Evolutionary conservation across 2,113 vertebrate genomes (phyloP).

Genomic region (Procavia capensis): DNA sequence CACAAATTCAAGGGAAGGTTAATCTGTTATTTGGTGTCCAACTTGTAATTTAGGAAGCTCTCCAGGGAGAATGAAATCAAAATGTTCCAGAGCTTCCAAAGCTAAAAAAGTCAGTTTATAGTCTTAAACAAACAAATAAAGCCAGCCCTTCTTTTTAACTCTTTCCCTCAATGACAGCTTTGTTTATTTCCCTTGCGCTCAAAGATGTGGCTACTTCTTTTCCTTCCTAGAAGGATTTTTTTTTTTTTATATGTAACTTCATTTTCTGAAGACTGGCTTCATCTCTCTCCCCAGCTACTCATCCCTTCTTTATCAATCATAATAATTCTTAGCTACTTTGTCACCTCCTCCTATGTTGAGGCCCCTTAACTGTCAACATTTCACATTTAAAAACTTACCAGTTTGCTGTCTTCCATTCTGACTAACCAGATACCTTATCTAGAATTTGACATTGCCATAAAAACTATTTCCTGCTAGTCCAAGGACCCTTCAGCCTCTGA

Average conservation of each 20-base stretch:
- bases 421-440: neutral
- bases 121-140: neutral
- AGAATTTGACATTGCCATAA: neutral
- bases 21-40: slow-evolving; percentile 15
- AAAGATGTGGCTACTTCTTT: neutral
- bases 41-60: neutral
- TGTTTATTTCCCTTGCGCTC: neutral
- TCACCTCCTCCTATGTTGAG: neutral
- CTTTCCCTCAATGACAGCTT: slow-evolving; percentile 8
- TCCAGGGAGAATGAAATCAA: slow-evolving; percentile 10
- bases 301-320: neutral
- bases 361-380: neutral
- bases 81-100: slow-evolving; percentile 40
- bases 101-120: neutral
- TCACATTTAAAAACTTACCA: slow-evolving; percentile 26
- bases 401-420: neutral
- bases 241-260: neutral
- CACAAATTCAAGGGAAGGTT: slow-evolving; percentile 60
- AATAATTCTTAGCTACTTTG: neutral
- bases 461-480: neutral
- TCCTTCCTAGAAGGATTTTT: neutral
- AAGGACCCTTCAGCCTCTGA: neutral
- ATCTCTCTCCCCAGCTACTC: neutral
- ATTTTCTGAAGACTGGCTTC: slow-evolving; percentile 1
- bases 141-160: slow-evolving; percentile 17